phyloP scores from a whole-genome alignment of 2,797 vertebrate species.

The Momotus momota region DNA sequence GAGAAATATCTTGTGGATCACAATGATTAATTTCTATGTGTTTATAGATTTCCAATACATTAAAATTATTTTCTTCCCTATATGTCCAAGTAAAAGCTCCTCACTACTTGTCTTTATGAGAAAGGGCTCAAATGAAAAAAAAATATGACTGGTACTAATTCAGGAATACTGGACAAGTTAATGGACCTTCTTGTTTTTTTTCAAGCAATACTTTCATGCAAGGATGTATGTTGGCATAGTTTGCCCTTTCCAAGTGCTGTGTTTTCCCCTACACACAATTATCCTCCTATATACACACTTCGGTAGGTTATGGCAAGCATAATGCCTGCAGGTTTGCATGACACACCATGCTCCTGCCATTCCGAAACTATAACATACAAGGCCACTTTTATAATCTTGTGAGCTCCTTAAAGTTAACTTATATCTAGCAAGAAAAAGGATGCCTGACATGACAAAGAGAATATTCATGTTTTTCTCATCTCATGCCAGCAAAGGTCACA shows the following conservation, averaged over 20 bases:
- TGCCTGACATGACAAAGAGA: background rate
- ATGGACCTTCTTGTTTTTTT: background rate
- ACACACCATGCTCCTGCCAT: background rate
- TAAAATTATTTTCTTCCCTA: constrained; percentile 27
- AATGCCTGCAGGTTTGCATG: background rate
- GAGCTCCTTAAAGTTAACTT: background rate
- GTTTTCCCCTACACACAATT: background rate
- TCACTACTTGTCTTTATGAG: background rate
- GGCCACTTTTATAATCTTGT: background rate
- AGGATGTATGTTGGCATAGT: background rate
- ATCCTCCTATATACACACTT: background rate
- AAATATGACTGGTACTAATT: background rate
- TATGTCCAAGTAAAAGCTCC: background rate
- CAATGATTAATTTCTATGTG: constrained; percentile 3
- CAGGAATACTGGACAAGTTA: constrained; percentile 19
- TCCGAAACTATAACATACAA: background rate
- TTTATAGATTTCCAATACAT: constrained; percentile 12
- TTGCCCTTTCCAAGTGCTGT: background rate
- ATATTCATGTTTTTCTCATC: background rate
- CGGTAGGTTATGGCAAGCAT: background rate
- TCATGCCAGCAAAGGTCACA: background rate
- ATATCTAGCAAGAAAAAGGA: background rate
- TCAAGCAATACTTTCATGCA: background rate
- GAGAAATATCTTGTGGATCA: constrained; percentile 13
- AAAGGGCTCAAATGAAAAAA: background rate